Conservation (phyloP, 2,888 invertebrate genomes). For the Abscondita cerata region DNA sequence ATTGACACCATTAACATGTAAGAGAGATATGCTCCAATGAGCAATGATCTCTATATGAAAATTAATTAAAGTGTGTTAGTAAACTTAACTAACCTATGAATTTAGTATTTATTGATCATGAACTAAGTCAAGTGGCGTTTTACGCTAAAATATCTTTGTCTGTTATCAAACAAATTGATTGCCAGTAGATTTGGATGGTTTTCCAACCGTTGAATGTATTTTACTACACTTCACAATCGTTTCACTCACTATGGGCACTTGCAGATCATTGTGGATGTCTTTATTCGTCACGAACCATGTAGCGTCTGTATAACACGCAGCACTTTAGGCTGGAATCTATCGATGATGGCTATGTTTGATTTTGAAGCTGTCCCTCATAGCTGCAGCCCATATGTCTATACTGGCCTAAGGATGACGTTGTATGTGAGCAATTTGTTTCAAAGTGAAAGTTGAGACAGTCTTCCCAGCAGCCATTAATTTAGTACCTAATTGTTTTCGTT, state of each 20-base stretch:
- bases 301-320: not conserved
- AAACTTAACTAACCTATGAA: not conserved
- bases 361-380: conserved; percentile 9
- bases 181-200: conserved; percentile 6
- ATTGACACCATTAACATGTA: not conserved
- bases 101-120: not conserved
- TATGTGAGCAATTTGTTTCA: conserved; percentile 11
- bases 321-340: not conserved
- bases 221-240: conserved; percentile 8
- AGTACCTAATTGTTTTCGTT: conserved; percentile 1
- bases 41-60: not conserved
- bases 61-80: not conserved
- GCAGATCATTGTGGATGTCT: conserved; percentile 4
- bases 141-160: conserved; percentile 1
- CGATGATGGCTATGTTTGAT: conserved; percentile 9
- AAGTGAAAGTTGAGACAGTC: not conserved
- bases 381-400: conserved; percentile 12
- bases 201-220: conserved; percentile 10
- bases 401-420: too few species aligned
- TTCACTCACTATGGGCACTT: conserved; percentile 8
- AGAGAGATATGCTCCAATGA: not conserved
- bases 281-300: conserved; percentile 10
- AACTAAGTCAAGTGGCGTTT: not conserved
- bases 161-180: conserved; percentile 5
- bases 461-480: conserved; percentile 8